A percentile compares a stretch with the other conserved stretches of the same genome.
phyloP scores from a whole-genome alignment of 64 coral and sea anemone genomes.

The Orbicella faveolata region DNA sequence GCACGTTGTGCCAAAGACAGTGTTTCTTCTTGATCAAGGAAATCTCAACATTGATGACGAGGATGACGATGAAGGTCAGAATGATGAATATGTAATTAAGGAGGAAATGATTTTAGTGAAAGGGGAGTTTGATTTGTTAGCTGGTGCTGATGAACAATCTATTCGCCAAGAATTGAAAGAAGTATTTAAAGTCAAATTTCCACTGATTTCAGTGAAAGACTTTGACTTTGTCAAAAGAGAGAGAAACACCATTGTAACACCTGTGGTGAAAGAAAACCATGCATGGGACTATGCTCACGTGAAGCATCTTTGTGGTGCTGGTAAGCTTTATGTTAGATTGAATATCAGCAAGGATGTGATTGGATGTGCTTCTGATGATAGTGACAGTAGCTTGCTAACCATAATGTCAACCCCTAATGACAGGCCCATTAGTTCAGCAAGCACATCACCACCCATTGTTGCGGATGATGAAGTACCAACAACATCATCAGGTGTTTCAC shows the following conservation, averaged over 20 bases:
- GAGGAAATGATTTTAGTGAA: neutral
- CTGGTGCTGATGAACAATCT: conserved; percentile 10
- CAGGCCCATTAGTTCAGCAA: no score
- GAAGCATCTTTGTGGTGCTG: conserved; percentile 65
- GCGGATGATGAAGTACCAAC: no score
- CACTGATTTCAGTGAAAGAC: conserved; percentile 53
- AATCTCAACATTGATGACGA: neutral
- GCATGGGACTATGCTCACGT: conserved; percentile 75
- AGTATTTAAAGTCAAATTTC: conserved; percentile 22
- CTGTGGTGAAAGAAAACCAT: conserved; percentile 55
- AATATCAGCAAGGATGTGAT: conserved; percentile 36
- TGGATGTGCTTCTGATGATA: neutral
- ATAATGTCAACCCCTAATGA: neutral
- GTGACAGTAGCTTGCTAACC: neutral
- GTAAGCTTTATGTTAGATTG: conserved; percentile 64
- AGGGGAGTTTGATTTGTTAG: neutral
- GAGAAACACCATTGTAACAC: conserved; percentile 58
- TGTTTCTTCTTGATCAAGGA: neutral
- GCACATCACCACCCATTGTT: no score
- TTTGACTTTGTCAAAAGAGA: conserved; percentile 84
- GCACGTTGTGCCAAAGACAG: conserved; percentile 3
- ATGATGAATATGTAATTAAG: neutral
- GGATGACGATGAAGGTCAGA: neutral
- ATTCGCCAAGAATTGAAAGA: conserved; percentile 18
- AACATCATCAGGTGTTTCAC: no score